Conservation (phyloP, 2,888 invertebrate genomes). For the Drosophila mercatorum region DNA sequence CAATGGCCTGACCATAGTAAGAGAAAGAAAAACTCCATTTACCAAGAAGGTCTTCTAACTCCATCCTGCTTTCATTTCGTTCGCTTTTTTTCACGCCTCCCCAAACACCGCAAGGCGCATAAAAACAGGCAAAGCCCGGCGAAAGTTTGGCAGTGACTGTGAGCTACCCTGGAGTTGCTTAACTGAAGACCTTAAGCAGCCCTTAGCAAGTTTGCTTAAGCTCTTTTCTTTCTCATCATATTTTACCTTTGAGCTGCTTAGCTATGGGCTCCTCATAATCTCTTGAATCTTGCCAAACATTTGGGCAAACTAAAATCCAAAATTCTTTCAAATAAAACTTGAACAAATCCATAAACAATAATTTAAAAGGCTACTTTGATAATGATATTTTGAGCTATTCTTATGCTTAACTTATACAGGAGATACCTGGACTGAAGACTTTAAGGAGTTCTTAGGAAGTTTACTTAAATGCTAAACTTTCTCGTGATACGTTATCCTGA, state of each 20-base stretch:
- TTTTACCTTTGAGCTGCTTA: background rate
- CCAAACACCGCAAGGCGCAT: constrained; percentile 47
- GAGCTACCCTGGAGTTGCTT: constrained; percentile 6
- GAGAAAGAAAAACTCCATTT: constrained; percentile 43
- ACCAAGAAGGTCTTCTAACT: constrained; percentile 35
- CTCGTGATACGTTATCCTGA: too few relatives aligned
- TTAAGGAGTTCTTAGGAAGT: too few relatives aligned
- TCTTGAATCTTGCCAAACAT: background rate
- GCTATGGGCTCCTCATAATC: background rate
- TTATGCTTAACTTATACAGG: too few relatives aligned
- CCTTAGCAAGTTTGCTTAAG: background rate
- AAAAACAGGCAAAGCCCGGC: constrained; percentile 8
- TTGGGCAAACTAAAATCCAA: too few relatives aligned
- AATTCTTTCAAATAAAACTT: too few relatives aligned
- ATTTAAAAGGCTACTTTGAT: too few relatives aligned
- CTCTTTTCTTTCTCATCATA: too few relatives aligned
- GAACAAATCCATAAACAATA: background rate
- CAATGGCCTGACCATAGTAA: constrained; percentile 51
- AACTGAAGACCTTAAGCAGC: background rate
- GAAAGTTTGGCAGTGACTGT: background rate
- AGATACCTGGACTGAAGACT: too few relatives aligned
- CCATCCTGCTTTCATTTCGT: constrained; percentile 11
- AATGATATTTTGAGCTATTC: too few relatives aligned
- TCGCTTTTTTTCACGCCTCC: constrained; percentile 59
- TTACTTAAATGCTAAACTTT: too few relatives aligned